Conservation (phyloP, 2,888 invertebrate genomes). For the Caenorhabditis sp. region DNA sequence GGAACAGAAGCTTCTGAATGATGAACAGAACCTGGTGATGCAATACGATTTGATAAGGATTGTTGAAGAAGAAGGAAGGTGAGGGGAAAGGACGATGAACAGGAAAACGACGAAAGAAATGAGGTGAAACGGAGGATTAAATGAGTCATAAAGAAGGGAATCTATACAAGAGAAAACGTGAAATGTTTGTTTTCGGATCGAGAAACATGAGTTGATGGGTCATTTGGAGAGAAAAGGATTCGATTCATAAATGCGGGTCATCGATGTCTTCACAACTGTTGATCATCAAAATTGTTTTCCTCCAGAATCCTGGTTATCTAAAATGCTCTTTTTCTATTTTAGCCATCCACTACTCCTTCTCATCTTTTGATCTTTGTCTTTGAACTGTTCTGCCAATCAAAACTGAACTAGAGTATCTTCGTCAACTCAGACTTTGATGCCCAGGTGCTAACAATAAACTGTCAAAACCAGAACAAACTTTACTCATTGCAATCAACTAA, state of each 20-base stretch:
- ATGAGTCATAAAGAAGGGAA: conserved; percentile 13
- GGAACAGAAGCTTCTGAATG: conserved; percentile 26
- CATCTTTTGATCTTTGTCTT: too few relatives aligned
- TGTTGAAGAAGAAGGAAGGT: conserved; percentile 4
- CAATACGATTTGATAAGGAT: conserved; percentile 38
- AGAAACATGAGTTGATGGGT: background rate
- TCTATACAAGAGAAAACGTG: background rate
- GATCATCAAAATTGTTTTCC: too few relatives aligned
- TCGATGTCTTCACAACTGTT: too few relatives aligned
- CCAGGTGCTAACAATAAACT: conserved; percentile 33
- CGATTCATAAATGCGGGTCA: too few relatives aligned
- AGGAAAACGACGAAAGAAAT: conserved; percentile 39
- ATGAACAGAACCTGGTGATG: conserved; percentile 23
- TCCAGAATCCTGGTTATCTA: too few relatives aligned
- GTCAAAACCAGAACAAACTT: conserved; percentile 53
- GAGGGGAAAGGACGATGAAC: conserved; percentile 31
- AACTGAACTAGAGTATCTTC: too few relatives aligned
- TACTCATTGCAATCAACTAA: conserved; percentile 7
- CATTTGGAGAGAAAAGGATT: background rate
- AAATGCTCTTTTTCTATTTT: too few relatives aligned
- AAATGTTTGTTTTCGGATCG: conserved; percentile 7
- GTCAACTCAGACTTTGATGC: conserved; percentile 57
- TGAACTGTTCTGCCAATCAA: too few relatives aligned
- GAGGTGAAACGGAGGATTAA: conserved; percentile 41
- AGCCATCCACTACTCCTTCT: too few relatives aligned